Evolutionary conservation across 2,113 vertebrate species (phyloP).

Genomic region (Miniopterus natalensis): DNA sequence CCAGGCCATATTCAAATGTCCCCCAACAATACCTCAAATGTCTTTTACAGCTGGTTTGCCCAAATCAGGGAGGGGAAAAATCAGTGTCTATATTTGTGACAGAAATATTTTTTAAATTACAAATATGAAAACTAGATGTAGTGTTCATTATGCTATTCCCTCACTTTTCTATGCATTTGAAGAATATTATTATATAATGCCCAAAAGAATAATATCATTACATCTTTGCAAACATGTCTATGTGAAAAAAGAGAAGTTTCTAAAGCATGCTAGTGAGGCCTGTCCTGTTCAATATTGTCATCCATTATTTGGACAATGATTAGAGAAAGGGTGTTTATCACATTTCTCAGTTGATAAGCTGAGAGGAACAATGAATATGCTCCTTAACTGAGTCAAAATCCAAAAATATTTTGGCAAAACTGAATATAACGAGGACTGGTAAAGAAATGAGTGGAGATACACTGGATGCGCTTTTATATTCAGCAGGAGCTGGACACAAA

Average conservation of each 20-base stretch:
- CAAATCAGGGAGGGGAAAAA: background rate
- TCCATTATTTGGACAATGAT: background rate
- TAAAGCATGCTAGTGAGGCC: background rate
- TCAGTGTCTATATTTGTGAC: background rate
- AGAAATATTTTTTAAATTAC: background rate
- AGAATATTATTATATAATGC: background rate
- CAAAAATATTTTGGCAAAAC: conserved; percentile 10
- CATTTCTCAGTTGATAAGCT: conserved; percentile 16
- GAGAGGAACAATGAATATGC: background rate
- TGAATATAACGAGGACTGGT: background rate
- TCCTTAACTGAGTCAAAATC: background rate
- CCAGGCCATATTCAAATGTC: background rate
- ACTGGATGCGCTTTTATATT: background rate
- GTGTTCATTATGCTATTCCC: background rate
- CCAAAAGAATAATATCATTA: background rate
- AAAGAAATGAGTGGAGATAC: background rate
- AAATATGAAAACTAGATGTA: background rate
- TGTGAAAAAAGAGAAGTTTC: background rate
- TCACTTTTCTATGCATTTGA: background rate
- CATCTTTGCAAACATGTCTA: background rate
- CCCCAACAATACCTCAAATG: background rate
- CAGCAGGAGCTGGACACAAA: background rate
- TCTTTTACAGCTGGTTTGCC: background rate
- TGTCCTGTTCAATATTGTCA: background rate
- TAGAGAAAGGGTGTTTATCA: background rate